Conservation (phyloP, 1,140 invertebrate species). For the Trichonephila inaurata region DNA sequence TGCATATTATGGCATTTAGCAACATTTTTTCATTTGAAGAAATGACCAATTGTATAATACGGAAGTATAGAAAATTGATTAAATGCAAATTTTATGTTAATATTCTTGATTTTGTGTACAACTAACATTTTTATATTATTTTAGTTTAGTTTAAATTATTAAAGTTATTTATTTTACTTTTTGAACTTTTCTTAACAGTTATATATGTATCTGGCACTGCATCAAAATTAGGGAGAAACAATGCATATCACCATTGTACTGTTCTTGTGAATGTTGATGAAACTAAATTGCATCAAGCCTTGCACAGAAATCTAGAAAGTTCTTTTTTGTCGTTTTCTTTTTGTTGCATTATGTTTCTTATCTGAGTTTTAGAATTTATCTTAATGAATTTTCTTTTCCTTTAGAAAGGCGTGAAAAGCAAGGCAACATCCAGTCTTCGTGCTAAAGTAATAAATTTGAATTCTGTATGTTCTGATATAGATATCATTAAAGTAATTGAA, state of each 20-base stretch:
- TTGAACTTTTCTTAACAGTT: constrained; percentile 66
- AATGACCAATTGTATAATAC: no score
- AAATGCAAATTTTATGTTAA: no score
- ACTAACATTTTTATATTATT: no score
- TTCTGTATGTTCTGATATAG: constrained; percentile 81
- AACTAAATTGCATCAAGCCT: constrained; percentile 83
- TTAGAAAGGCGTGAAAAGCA: constrained; percentile 86
- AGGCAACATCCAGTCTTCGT: constrained; percentile 89
- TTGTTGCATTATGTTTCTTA: background rate
- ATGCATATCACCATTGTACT: constrained; percentile 97
- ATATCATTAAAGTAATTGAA: constrained; percentile 82
- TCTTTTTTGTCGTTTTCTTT: constrained; percentile 65
- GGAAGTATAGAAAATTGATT: no score
- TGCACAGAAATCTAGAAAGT: constrained; percentile 79
- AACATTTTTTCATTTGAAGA: no score
- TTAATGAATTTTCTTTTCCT: constrained; percentile 78
- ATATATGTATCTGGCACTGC: constrained; percentile 93
- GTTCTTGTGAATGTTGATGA: constrained; percentile 92
- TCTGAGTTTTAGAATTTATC: background rate
- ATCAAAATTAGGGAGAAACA: constrained; percentile 90
- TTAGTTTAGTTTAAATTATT: no score
- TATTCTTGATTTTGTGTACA: no score
- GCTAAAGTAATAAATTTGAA: constrained; percentile 90
- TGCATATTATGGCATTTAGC: no score
- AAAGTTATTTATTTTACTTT: no score